Evolutionary conservation across 2,888 invertebrate genomes (phyloP).

Genomic region (Parochlus steinenii): DNA sequence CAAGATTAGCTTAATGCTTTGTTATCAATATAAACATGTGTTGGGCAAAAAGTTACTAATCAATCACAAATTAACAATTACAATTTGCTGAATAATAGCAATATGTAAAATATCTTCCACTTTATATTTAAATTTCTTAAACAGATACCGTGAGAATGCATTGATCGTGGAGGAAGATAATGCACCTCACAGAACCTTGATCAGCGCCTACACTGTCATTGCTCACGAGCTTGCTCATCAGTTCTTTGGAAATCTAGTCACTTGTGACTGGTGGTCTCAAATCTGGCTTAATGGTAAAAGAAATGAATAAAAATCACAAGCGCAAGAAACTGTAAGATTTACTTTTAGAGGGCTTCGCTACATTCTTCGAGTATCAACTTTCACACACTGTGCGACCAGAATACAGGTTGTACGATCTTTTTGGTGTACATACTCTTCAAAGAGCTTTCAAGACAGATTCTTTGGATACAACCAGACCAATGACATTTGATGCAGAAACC

Average conservation of each 20-base stretch:
- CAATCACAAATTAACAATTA: too few relatives aligned
- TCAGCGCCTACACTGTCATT: too few relatives aligned
- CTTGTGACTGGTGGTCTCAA: conserved; percentile 8
- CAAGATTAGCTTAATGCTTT: too few relatives aligned
- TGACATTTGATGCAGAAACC: conserved; percentile 5
- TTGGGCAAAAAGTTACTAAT: too few relatives aligned
- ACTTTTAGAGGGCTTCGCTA: conserved; percentile 11
- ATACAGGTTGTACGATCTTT: background rate
- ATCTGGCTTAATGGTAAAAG: background rate
- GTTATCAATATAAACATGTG: too few relatives aligned
- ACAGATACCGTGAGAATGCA: background rate
- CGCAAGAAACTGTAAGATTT: too few relatives aligned
- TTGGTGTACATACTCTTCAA: background rate
- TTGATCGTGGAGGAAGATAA: conserved; percentile 1
- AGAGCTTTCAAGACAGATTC: conserved; percentile 3
- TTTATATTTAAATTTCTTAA: too few relatives aligned
- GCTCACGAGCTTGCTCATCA: conserved; percentile 3
- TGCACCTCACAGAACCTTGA: background rate
- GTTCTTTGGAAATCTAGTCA: conserved; percentile 9
- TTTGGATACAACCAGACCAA: background rate
- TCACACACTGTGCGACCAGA: background rate
- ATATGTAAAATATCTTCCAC: too few relatives aligned
- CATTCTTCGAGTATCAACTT: background rate
- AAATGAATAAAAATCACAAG: background rate
- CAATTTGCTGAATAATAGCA: too few relatives aligned